Conservation (phyloP, 2,888 invertebrate species). For the Caenorhabditis becei region DNA sequence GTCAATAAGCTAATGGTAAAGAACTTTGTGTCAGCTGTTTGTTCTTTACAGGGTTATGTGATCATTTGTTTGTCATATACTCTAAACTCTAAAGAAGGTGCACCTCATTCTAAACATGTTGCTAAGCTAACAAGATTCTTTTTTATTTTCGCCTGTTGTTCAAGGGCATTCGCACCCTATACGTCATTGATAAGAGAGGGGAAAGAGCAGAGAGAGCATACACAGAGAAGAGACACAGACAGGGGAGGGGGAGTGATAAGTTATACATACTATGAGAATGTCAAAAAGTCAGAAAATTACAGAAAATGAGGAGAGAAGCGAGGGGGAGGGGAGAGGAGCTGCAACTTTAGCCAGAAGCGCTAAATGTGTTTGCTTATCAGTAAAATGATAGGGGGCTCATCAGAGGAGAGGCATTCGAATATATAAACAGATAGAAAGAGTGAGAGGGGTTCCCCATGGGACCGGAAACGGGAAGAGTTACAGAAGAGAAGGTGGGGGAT, state of each 20-base stretch:
- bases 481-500: slow-evolving; percentile 13
- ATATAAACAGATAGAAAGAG: slow-evolving; percentile 44
- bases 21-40: background rate
- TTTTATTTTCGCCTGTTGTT: slow-evolving; percentile 41
- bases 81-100: no score
- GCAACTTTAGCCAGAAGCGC: slow-evolving; percentile 64
- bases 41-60: no score
- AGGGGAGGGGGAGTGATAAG: slow-evolving; percentile 1
- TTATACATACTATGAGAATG: slow-evolving; percentile 5
- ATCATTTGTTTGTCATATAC: no score
- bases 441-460: slow-evolving; percentile 6
- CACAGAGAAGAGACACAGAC: slow-evolving; percentile 15
- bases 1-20: background rate
- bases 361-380: slow-evolving; percentile 47
- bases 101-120: no score
- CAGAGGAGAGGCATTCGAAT: slow-evolving; percentile 39
- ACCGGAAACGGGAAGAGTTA: background rate
- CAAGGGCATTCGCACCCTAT: slow-evolving; percentile 54
- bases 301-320: slow-evolving; percentile 10
- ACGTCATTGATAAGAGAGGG: slow-evolving; percentile 30
- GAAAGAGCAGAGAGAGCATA: slow-evolving; percentile 9
- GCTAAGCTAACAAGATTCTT: no score
- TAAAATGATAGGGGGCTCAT: slow-evolving; percentile 42
- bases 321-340: slow-evolving; percentile 19
- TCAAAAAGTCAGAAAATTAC: slow-evolving; percentile 19